Evolutionary conservation across 2,113 vertebrate species (phyloP), one percentile per base, ranked within the genome.

Genomic region (Pedionomus torquatus): DNA sequence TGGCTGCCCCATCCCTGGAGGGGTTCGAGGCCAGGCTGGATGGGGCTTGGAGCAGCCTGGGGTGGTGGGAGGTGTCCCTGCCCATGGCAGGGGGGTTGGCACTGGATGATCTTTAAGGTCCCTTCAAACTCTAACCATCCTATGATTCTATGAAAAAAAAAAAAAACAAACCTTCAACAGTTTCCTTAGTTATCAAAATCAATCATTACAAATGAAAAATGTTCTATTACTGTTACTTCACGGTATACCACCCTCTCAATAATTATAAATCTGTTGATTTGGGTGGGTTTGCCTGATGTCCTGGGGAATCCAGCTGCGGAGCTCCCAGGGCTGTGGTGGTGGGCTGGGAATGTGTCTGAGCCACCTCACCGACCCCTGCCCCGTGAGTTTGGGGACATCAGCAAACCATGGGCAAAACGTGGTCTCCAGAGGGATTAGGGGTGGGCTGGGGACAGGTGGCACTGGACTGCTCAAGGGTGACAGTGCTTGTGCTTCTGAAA

Each of bases 261-360:
- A 41, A 41, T 41, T 41, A 41, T 10, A 17, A 43, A 28, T 79
- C 12, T 54, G 30, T 35, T 11, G 21, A 5, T 70, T 66, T 5
- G 13, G 52, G 7, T 33, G 28, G 54, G 52, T 94, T 33, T 43
- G 24, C 14, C 14, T 28, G 10, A 2, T 60, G 10, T 51, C 31
- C 35, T 5, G 39, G 24, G 13, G 23, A 64, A 35, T 71, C 15
- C 13, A 21, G 70, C 51, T 84, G 21, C n/a, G 44, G 48, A 39
- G 8, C 28, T 26, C n/a, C 33, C 55, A 39, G 39, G 39, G 25
- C n/a, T 1, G 0, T 0, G 0, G 10, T 66, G 37, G 63, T 72
- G 76, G 49, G 14, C 48, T 92, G 77, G 11, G 60, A 77, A 44
- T 0, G 0, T 4, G 4, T 43, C 46, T 30, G 33, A 75, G 43